Evolutionary conservation across 2,797 vertebrate genomes (phyloP).

Genomic region (Lutjanus argentimaculatus): DNA sequence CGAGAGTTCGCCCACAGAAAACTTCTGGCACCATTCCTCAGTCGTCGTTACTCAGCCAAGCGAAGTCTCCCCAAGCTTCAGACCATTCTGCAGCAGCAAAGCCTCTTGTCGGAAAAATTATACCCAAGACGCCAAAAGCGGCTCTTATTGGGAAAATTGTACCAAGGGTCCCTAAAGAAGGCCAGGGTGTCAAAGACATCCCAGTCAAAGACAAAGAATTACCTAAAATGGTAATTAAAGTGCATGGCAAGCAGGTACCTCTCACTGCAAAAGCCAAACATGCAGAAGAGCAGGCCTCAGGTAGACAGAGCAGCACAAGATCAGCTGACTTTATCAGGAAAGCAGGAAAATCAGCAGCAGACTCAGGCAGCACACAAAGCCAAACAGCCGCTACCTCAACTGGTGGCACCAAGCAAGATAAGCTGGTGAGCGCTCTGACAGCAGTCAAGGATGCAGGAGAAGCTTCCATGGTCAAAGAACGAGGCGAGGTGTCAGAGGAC

Average conservation of each 20-base stretch:
- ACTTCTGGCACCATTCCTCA: conserved; percentile 30
- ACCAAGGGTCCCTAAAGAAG: conserved; percentile 62
- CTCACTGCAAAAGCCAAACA: conserved; percentile 48
- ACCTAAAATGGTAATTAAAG: conserved; percentile 73
- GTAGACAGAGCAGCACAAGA: conserved; percentile 32
- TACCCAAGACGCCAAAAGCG: conserved; percentile 67
- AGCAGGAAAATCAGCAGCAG: conserved; percentile 23
- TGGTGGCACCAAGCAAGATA: conserved; percentile 64
- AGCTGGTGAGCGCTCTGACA: conserved; percentile 51
- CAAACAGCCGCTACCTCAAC: conserved; percentile 66
- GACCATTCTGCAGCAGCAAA: conserved; percentile 67
- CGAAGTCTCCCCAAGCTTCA: conserved; percentile 69
- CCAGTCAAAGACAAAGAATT: conserved; percentile 40
- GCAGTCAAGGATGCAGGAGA: conserved; percentile 65
- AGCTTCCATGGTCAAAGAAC: conserved; percentile 53
- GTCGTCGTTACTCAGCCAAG: conserved; percentile 45
- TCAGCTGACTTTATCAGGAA: conserved; percentile 36
- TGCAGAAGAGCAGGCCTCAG: conserved; percentile 42
- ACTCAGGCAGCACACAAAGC: conserved; percentile 45
- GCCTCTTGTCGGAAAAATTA: conserved; percentile 72
- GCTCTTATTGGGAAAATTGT: conserved; percentile 75
- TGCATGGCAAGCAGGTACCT: conserved; percentile 62
- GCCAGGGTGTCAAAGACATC: conserved; percentile 37
- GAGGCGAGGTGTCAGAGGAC: conserved; percentile 50
- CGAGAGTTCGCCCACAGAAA: conserved; percentile 59